Evolutionary conservation across 2,888 invertebrate species (phyloP), one percentile per base, ranked within the genome.

Genomic region (Zygothrica quintamaculata): DNA sequence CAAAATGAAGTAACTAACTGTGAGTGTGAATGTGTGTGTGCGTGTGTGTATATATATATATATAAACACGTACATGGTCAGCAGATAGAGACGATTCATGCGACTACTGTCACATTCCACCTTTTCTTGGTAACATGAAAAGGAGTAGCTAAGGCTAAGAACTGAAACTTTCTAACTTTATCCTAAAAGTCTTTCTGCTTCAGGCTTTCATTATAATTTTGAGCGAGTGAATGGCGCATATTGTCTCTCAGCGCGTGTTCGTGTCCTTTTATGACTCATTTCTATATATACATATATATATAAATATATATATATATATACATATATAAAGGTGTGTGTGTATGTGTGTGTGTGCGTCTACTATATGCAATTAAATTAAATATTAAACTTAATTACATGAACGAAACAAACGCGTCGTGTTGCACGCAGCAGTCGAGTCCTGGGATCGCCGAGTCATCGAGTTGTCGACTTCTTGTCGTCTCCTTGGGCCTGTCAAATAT

Each of bases 321-420:
- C n/a, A 34, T 34, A 34, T 11, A n/a, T n/a, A 9, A 7, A 34
- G 4, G 60, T 58, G n/a, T n/a, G n/a, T 44, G 52, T 56, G 16
- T 48, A 37, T 75, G 43, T 67, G 50, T 68, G 18, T 55, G 51
- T 57, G 50, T 62, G 50, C 50, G 33, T 64, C 53, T 62, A 34
- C 66, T 78, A 66, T 68, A 79, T 87, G 85, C 84, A 88, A 88
- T 88, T 88, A 88, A 88, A 87, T 88, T 87, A 87, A 87, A 88
- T 88, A 88, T 88, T 88, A 85, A 88, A 88, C 82, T 85, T 88
- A 84, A 88, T 88, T 88, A 88, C 78, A 82, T 72, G 66, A 74
- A 70, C 60, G 72, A 81, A 81, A 81, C 84, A 77, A 81, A 81
- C 79, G 77, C 84, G 84, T 50, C 70, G 50, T 61, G 58, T 57